Base-by-base conservation (phyloP, 2,113 vertebrate genomes). In the Dasyprocta punctata region DNA sequence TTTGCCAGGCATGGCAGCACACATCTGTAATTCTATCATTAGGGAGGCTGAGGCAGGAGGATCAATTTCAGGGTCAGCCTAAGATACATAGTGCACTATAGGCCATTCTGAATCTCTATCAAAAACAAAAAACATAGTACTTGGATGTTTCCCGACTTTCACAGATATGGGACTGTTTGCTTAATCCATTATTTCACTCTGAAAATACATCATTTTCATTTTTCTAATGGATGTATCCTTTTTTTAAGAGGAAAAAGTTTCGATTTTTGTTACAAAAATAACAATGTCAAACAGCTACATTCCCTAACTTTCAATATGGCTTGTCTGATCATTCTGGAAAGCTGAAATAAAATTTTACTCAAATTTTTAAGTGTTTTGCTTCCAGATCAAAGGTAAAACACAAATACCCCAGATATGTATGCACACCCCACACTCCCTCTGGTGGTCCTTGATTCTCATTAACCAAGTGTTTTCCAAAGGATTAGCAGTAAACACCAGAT, bases 381-480 rank as follows among this genome's bases (percentile, higher is more conserved):
- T 61, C 5, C 28, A 95, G 4, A 44, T 2, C 26, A 96, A 86
- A 5, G 16, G 56, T 69, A 92, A 86, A 84, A 93, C 86, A 71
- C 13, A 83, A 47, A 30, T 78, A 56, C 3, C 92, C 17, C 80
- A 71, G 52, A 8, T 71, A 0, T 65, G 3, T 28, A 97, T 58
- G 3, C 20, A 98, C 94, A 89, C 84, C 81, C 92, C 26, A 89
- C 73, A 96, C 92, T 98, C 96, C 97, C 97, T 98, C 97, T 97
- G 98, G 97, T 95, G 96, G 98, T 77, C 89, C 58, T 89, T 92
- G 20, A 73, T 41, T 73, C 71, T 96, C 67, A 89, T 26, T 80
- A 97, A 92, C 85, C 82, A 92, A 44, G 85, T 65, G 80, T 96
- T 44, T 81, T 52, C 90, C 4, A 41, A 92, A 97, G 41, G 38